Base-by-base conservation (phyloP, 2,797 vertebrate genomes). In the Merluccius polli region DNA sequence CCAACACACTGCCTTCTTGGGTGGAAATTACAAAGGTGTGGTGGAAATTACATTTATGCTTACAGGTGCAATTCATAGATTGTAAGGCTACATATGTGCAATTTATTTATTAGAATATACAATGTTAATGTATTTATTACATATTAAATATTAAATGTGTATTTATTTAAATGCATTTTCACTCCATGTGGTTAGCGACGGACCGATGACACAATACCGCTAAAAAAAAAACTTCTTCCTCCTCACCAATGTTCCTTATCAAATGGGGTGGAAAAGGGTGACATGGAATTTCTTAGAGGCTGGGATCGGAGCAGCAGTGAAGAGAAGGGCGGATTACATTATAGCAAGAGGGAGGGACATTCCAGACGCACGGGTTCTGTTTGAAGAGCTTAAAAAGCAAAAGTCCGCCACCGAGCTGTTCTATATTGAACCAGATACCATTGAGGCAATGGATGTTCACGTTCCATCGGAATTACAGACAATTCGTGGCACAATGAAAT, bases 401-500 rank as follows among this genome's bases (percentile, higher is more conserved):
- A 27, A 71, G 38, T 48, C 44, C 12, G 3, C 44, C 18, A 21
- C 18, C 12, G 18, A 13, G 18, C 44, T 21, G 12, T 52, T 52
- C 44, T 13, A 52, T 13, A 18, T 73, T 4, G 72, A 59, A 12
- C 33, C 33, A 24, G 27, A 9, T 52, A 12, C 15, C 72, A 10
- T 11, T 16, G 13, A 73, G 33, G 33, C 33, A 35, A 35, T 35
- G 33, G 33, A 35, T 35, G 33, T 35, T 35, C 33, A 35, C 33
- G 33, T 35, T 35, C 33, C 33, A 35, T 35, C 33, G 13, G 15
- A 73, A 8, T 44, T 52, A 44, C 12, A 73, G 21, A 73, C 72
- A 32, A 18, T 73, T 52, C 10, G 41, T n/a, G 74, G 36, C 15
- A 75, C 74, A 30, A 70, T 70, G 63, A 75, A 75, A 27, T 48